Evolutionary conservation across 1,140 invertebrate species (phyloP).

Genomic region (Hetaerina americana): DNA sequence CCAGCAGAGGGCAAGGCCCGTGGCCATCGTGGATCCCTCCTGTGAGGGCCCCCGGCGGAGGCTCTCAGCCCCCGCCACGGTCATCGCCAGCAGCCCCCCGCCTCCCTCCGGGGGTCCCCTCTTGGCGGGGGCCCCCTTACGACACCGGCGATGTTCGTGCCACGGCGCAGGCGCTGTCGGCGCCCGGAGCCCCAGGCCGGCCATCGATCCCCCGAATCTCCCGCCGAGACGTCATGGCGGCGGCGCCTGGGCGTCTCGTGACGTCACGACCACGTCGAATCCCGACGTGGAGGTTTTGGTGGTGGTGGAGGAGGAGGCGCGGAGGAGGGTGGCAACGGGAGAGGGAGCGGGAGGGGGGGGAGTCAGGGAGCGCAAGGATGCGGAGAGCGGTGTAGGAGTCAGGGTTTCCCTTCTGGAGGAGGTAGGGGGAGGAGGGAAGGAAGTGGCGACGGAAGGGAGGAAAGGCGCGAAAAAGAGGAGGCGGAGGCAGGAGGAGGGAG

Average conservation of each 20-base stretch:
- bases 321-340: neutral
- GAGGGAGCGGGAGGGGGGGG: constrained; percentile 20
- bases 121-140: neutral
- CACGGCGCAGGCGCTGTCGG: neutral
- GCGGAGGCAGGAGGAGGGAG: constrained; percentile 20
- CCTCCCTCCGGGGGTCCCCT: neutral
- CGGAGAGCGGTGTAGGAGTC: constrained; percentile 17
- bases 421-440: neutral
- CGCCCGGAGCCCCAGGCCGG: neutral
- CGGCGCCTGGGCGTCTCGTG: neutral
- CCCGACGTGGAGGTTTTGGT: neutral
- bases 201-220: constrained; percentile 3
- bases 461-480: neutral
- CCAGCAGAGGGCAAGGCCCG: constrained; percentile 21
- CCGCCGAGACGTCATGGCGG: neutral
- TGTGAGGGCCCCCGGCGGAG: constrained; percentile 23
- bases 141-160: neutral
- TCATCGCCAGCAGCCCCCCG: constrained; percentile 12
- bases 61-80: constrained; percentile 16
- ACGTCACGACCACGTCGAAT: constrained; percentile 3
- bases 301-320: neutral
- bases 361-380: constrained; percentile 26
- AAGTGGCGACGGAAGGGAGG: neutral
- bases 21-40: constrained; percentile 25
- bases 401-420: neutral